Evolutionary conservation across 2,797 vertebrate species (phyloP), one percentile per base, ranked within the genome.

Genomic region (Synaphobranchus kaupii): DNA sequence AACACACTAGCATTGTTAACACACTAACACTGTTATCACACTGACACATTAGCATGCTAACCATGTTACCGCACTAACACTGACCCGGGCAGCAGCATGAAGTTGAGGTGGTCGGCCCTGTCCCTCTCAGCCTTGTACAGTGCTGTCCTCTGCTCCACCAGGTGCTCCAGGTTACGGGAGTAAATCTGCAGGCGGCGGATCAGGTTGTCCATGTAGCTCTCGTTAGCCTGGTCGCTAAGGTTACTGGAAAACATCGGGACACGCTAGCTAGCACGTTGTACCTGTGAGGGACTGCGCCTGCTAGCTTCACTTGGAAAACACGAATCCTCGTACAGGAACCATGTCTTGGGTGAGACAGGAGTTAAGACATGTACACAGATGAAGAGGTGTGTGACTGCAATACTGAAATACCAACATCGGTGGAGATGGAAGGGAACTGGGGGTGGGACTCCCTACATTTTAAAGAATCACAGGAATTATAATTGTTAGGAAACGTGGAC

Each of bases 121-220:
- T 99, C 99, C 86, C 98, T 92, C 93, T 99, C 98, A 0, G 97
- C 97, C 91, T 99, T 99, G 93, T 99, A 99, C 6, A 99, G 96
- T 8, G 94, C 94, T 0, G 98, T 99, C 76, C 99, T 96, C 91
- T 99, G 97, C 92, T 99, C 99, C 88, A 99, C 99, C 93, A 99
- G 94, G 82, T 97, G 95, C 92, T 99, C 99, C 94, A 99, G 92
- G 92, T 98, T 99, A 71, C 95, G 96, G 47, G 98, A 99, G 85
- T 99, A 99, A 84, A 98, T 96, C 95, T 99, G 98, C 52, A 99
- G 96, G 34, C 99, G 96, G 0, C 97, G 94, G 91, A 99, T 98
- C 95, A 99, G 95, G 87, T 98, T 99, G 88, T 99, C 98, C 98
- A 99, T 97, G 91, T 99, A 99, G 93, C 96, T 99, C 92, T 99